Percentiles rank a stretch among this genome's conserved stretches.
Conservation (phyloP, 1,140 invertebrate species). For the Scaptomyza montana region DNA sequence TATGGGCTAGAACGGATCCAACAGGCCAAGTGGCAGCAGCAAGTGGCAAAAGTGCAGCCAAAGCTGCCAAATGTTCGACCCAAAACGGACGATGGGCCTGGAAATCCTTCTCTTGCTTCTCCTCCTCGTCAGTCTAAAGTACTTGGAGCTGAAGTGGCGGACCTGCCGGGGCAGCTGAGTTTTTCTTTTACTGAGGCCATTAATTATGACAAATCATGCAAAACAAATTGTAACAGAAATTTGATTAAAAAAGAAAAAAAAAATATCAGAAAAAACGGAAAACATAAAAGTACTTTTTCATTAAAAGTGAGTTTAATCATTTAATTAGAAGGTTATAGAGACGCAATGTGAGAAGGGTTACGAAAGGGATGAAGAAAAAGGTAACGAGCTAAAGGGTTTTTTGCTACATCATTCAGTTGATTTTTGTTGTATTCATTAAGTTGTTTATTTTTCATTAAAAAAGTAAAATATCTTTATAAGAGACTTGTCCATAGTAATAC, state of each 20-base stretch:
- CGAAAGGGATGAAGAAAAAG: neutral
- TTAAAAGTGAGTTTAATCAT: slow-evolving; percentile 56
- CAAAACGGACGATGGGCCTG: slow-evolving; percentile 17
- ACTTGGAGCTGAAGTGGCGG: slow-evolving; percentile 3
- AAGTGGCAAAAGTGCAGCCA: slow-evolving; percentile 66
- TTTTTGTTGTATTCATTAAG: no score
- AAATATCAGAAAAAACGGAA: slow-evolving; percentile 9
- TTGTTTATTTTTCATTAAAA: no score
- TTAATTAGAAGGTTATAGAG: slow-evolving; percentile 62
- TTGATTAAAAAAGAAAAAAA: slow-evolving; percentile 25
- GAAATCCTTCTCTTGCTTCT: neutral
- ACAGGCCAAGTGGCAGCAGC: slow-evolving; percentile 28
- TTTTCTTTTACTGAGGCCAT: slow-evolving; percentile 41
- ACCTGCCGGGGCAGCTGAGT: neutral
- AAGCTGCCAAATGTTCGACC: slow-evolving; percentile 59
- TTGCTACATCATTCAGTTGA: no score
- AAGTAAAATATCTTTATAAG: no score
- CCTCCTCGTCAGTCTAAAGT: neutral
- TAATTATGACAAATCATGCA: slow-evolving; percentile 74
- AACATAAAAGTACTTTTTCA: slow-evolving; percentile 48
- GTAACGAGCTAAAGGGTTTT: neutral
- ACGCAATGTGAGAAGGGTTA: slow-evolving; percentile 12
- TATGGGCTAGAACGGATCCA: slow-evolving; percentile 30
- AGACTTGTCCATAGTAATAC: no score
- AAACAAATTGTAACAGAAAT: slow-evolving; percentile 44